These are phyloP conservation scores for Amiota communis DNA, from an alignment of 2,888 invertebrate genomes.

Conservation along the genomic window DNA sequence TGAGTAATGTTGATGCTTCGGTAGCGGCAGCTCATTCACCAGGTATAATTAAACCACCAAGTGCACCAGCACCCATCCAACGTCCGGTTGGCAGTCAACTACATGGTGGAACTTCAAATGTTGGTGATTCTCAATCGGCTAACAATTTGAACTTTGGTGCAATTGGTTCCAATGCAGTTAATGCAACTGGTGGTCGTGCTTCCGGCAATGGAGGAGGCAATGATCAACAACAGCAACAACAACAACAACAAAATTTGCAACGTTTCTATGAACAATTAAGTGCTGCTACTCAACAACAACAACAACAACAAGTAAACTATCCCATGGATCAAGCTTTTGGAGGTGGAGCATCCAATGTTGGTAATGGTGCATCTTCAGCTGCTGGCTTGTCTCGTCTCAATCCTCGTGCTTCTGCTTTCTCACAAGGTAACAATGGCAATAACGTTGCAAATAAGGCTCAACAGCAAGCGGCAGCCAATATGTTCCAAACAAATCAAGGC, in stretches of 20 bases:
- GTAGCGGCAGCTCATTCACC: conserved; percentile 52
- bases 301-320: conserved; percentile 60
- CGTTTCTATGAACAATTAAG: conserved; percentile 62
- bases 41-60: conserved; percentile 64
- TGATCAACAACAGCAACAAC: conserved; percentile 28
- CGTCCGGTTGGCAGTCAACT: conserved; percentile 65
- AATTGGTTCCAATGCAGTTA: conserved; percentile 52
- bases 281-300: conserved; percentile 47
- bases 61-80: conserved; percentile 66
- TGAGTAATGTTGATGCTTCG: not conserved
- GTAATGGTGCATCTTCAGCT: conserved; percentile 48
- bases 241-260: conserved; percentile 54
- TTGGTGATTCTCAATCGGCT: conserved; percentile 26
- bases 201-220: conserved; percentile 44
- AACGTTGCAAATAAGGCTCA: conserved; percentile 35
- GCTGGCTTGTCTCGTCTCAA: conserved; percentile 79
- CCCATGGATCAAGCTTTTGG: conserved; percentile 59
- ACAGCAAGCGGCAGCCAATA: conserved; percentile 36
- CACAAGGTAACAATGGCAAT: conserved; percentile 58
- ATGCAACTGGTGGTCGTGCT: conserved; percentile 39
- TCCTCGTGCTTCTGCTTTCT: conserved; percentile 87
- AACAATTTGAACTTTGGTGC: conserved; percentile 62
- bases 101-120: conserved; percentile 24
- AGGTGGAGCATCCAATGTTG: conserved; percentile 19
- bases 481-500: conserved; percentile 57